phyloP scores from a whole-genome alignment of 1,140 invertebrate species.

The Zophobas atratus region DNA sequence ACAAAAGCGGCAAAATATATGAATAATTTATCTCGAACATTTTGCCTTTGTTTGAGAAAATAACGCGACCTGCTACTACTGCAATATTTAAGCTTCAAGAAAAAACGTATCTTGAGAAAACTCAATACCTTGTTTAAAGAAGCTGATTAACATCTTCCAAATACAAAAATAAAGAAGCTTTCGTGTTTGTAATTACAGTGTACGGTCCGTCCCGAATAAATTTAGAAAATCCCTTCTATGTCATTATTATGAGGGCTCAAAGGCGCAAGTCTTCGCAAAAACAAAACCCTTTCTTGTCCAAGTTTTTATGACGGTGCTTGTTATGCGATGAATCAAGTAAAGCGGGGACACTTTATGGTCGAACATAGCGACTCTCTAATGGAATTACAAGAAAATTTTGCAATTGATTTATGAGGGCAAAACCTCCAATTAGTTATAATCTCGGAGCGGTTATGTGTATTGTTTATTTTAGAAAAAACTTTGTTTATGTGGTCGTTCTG shows the following conservation, averaged over 20 bases:
- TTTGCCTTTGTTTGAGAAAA: conserved; percentile 28
- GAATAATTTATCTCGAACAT: conserved; percentile 41
- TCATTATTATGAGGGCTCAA: not conserved
- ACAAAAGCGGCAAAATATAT: conserved; percentile 35
- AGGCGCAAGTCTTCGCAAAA: not conserved
- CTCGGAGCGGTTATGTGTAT: not conserved
- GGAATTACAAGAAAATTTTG: conserved; percentile 35
- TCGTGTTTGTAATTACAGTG: not conserved
- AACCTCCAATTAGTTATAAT: conserved; percentile 3
- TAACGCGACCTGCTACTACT: not conserved
- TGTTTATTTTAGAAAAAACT: conserved; percentile 3
- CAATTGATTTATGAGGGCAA: conserved; percentile 37
- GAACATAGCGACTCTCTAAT: conserved; percentile 1
- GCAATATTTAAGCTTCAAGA: too few species aligned
- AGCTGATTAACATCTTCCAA: not conserved
- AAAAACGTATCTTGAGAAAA: too few species aligned
- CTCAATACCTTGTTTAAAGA: not conserved
- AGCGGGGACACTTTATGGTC: conserved; percentile 16
- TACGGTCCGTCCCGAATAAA: conserved; percentile 5
- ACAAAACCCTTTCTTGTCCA: conserved; percentile 6
- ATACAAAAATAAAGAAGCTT: too few species aligned
- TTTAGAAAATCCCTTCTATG: conserved; percentile 22
- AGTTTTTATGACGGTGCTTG: not conserved
- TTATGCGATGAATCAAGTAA: conserved; percentile 27
- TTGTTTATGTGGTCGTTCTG: conserved; percentile 7